Base-by-base conservation (phyloP, 64 coral and sea anemone species). In the Pocillopora verrucosa region DNA sequence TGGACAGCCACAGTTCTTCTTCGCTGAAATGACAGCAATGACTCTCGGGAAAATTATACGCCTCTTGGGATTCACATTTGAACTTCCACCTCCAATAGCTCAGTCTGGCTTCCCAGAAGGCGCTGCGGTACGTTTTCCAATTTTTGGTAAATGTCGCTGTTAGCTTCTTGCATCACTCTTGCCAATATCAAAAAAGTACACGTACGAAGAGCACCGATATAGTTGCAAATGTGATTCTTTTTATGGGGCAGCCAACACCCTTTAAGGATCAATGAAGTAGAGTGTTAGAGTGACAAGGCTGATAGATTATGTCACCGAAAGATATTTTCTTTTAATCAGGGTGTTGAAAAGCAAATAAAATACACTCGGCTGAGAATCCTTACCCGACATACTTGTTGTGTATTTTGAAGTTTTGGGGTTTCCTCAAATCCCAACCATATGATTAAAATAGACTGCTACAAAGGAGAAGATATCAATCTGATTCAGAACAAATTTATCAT, bases 21-120 rank as follows among this genome's bases (percentile, higher is more conserved):
- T 91, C 36, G 90, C 79, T 11, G 84, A 93, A 5, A 95, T 99
- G 17, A 88, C 88, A 41, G 97, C 97, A 2, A 13, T 99, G 15
- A 99, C 97, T 13, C 73, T 99, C 9, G 97, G 97, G 26, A 99
- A 99, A 78, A 86, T 99, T 5, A 93, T 90, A 72, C 91, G 97
- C 13, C 76, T 99, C 64, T 65, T 90, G 19, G 94, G 86, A 75
- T 74, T 76, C 2, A 99, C 78, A 1, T 64, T 99, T 13, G 92
- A 91, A 26, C 97, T 99, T 56, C 97, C 97, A 1, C 84, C 75
- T 12, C 97, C 97, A 16, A 93, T 99, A 41, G 91, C 95, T 16
- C 37, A 91, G 16, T 91, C 97, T 38, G 97, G 97, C 1, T 99
- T 99, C 19, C 88, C 91, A 9, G 93, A 95, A 80, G 88, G 87